Evolutionary conservation across 2,113 vertebrate genomes (phyloP).

Genomic region (Nibea coibor): DNA sequence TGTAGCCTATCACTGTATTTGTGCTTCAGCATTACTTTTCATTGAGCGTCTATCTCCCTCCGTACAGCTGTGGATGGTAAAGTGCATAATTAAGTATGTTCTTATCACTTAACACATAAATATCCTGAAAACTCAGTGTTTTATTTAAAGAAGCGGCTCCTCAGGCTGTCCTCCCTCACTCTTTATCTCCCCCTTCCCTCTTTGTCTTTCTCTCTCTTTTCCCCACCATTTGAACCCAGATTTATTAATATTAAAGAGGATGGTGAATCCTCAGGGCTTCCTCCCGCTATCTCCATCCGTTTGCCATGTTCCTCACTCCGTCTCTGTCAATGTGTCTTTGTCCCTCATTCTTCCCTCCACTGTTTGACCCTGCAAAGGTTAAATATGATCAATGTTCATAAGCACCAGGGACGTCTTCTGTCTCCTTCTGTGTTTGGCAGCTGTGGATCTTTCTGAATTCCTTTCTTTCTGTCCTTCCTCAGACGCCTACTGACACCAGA

Average conservation of each 20-base stretch:
- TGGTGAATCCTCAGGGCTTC: constrained; percentile 33
- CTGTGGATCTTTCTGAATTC: neutral
- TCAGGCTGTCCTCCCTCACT: constrained; percentile 1
- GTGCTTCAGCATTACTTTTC: neutral
- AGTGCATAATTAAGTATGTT: neutral
- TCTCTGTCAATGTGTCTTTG: neutral
- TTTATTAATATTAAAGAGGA: constrained; percentile 55
- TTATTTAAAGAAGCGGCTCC: constrained; percentile 8
- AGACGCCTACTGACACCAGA: neutral
- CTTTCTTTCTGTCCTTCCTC: too few relatives aligned
- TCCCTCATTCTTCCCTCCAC: neutral
- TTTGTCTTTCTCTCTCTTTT: constrained; percentile 3
- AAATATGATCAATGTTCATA: neutral
- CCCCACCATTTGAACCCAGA: constrained; percentile 34
- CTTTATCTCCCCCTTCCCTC: neutral
- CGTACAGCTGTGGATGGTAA: neutral
- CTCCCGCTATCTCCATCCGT: constrained; percentile 15
- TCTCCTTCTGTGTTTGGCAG: neutral
- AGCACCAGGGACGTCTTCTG: neutral
- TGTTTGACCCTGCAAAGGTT: neutral
- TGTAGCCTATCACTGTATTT: neutral
- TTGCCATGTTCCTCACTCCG: neutral
- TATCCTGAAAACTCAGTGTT: neutral
- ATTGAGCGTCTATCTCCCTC: neutral
- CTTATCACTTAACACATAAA: neutral